Conservation (phyloP, 2,797 vertebrate genomes). For the Cacajao melanocephalus region DNA sequence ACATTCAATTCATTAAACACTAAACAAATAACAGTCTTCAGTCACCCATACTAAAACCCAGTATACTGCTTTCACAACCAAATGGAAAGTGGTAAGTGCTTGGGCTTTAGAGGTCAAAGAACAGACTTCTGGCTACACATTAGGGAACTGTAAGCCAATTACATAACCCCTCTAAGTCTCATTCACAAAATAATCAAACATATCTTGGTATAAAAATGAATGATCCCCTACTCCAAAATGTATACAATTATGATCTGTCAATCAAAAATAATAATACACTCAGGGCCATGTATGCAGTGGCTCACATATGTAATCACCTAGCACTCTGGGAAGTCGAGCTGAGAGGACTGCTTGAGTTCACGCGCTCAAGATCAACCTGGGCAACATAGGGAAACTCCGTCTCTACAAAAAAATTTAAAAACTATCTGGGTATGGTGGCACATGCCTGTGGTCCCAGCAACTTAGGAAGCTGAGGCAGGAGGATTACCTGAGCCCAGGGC, state of each 20-base stretch:
- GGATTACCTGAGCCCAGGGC: not conserved
- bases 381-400: not conserved
- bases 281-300: not conserved
- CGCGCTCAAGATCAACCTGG: not conserved
- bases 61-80: not conserved
- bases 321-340: not conserved
- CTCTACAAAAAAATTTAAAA: not conserved
- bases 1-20: not conserved
- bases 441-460: not conserved
- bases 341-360: not conserved
- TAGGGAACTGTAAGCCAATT: not conserved
- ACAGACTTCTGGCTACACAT: not conserved
- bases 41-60: not conserved
- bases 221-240: not conserved
- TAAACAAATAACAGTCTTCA: not conserved
- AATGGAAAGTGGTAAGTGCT: not conserved
- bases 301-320: not conserved
- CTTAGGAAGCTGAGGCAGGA: not conserved
- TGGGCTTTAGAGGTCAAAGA: not conserved
- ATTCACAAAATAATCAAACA: slow-evolving; percentile 16
- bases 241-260: not conserved
- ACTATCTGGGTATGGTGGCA: not conserved
- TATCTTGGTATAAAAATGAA: not conserved
- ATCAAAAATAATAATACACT: not conserved
- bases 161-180: not conserved